Conservation (phyloP, 1,140 invertebrate genomes). For the Drosophila virilis region DNA sequence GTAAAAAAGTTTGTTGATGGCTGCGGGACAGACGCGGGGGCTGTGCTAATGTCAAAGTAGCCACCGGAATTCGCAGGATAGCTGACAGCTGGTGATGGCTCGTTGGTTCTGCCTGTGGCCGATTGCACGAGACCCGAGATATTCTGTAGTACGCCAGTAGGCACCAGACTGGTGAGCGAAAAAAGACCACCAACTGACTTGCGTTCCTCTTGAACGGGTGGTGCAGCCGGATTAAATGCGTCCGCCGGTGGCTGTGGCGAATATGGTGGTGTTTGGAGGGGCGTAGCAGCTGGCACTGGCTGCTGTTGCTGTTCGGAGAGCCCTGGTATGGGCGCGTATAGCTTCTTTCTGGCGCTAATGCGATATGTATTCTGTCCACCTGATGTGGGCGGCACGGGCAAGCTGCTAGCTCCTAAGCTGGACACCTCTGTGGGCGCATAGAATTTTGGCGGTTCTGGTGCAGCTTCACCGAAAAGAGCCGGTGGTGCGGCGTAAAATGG, state of each 20-base stretch:
- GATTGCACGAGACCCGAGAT: constrained; percentile 79
- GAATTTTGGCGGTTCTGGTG: constrained; percentile 74
- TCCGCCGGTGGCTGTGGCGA: constrained; percentile 32
- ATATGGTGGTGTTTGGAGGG: constrained; percentile 63
- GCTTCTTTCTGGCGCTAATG: constrained; percentile 85
- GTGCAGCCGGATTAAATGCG: constrained; percentile 13
- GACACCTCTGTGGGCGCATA: constrained; percentile 77
- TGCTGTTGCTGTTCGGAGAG: constrained; percentile 65
- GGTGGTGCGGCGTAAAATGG: constrained; percentile 66
- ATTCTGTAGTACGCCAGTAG: constrained; percentile 73
- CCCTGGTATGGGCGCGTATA: constrained; percentile 86
- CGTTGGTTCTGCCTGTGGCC: constrained; percentile 61
- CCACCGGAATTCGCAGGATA: constrained; percentile 15
- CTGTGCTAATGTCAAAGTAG: constrained; percentile 58
- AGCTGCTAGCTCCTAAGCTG: constrained; percentile 17
- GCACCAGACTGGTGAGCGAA: constrained; percentile 72
- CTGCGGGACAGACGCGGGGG: background rate
- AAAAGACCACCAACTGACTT: constrained; percentile 73
- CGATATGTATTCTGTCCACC: constrained; percentile 84
- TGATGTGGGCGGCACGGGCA: constrained; percentile 65
- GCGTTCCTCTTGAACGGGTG: constrained; percentile 61
- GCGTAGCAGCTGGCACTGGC: constrained; percentile 8
- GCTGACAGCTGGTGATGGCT: constrained; percentile 22
- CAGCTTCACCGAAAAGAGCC: constrained; percentile 21
- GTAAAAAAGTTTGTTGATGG: constrained; percentile 5